Evolutionary conservation across 1,140 invertebrate species (phyloP), one percentile per base, ranked within the genome.

Genomic region (Onthophagus taurus): DNA sequence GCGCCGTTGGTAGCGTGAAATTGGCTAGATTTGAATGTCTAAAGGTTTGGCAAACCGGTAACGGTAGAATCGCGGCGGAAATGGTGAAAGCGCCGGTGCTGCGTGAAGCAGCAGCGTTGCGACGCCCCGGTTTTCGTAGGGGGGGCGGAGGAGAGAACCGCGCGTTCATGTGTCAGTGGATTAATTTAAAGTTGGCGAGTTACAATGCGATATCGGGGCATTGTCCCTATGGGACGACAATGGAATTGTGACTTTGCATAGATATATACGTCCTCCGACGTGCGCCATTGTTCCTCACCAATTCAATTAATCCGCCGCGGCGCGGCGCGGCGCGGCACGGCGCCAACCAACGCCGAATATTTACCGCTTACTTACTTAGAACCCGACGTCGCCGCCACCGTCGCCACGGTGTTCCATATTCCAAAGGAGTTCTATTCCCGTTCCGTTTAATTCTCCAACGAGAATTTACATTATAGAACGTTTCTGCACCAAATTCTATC

Each of bases 191-290:
- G 45, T 47, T 47, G 29, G 45, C 37, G 19, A 42, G 45, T 47
- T 47, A 47, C 45, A 47, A 47, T 47, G 45, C 45, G 26, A 42
- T 47, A 47, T 47, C 45, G 37, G 37, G 18, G 45, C 36, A 47
- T 47, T 47, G 45, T 47, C 24, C 31, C 12, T n/a, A n/a, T n/a
- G n/a, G n/a, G 19, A 33, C 38, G 38, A 47, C 45, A 47, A 47
- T 47, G 38, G 45, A 42, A 47, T 47, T 47, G 39, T 47, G 45
- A 47, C 45, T 47, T 47, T 47, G 37, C 45, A 47, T 47, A 39
- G 45, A 42, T 42, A 42, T 42, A 42, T 47, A 42, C 45, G 45
- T 47, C 31, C 31, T 17, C 37, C 19, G 38, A 47, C 37, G 36
- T 47, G 45, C 38, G 38, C 38, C 13, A 41, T 41, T 41, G 38